Evolutionary conservation across 1,140 invertebrate species (phyloP), one percentile per base, ranked within the genome.

Genomic region (Cydia fagiglandana): DNA sequence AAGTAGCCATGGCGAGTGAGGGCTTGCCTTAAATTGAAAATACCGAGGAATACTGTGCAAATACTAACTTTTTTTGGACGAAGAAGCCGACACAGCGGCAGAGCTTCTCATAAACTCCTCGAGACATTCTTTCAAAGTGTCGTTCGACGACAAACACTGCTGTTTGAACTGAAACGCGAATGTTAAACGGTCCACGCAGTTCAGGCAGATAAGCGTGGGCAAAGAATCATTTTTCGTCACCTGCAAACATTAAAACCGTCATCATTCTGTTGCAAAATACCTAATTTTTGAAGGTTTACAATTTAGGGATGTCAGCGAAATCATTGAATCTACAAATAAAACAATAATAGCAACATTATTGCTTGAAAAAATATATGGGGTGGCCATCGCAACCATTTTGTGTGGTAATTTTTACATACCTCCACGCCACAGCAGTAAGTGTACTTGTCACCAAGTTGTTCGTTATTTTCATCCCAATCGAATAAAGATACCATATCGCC

Each of bases 391-490:
- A 92, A 92, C 87, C 91, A 93, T 92, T 93, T 93, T 88, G 88
- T 86, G 84, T 88, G 84, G 87, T 84, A 89, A 89, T 92, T 92
- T 92, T 88, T 91, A 84, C 88, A 85, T 88, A 93, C 93, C 90
- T 93, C 91, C 76, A 94, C 83, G 80, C 91, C 90, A 76, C 93
- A 94, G 84, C 94, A 94, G 83, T 86, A 91, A n/a, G 89, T 88
- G 78, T 94, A 94, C 81, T 94, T 94, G 79, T 94, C 94, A 77
- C 91, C 86, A 45, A 95, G 93, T 85, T 94, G 93, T 81, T 94
- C 94, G 73, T 92, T 89, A 87, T 93, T 88, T 91, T 93, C 89
- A 77, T 94, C 94, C 83, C 91, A 93, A 86, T 93, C 92, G 80
- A 94, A 94, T 3, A 94, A 86, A n/a, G 93, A 94, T 74, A 93